Evolutionary conservation across 2,888 invertebrate species (phyloP), one percentile per base, ranked within the genome.

Genomic region (Tetramorium bicarinatum): DNA sequence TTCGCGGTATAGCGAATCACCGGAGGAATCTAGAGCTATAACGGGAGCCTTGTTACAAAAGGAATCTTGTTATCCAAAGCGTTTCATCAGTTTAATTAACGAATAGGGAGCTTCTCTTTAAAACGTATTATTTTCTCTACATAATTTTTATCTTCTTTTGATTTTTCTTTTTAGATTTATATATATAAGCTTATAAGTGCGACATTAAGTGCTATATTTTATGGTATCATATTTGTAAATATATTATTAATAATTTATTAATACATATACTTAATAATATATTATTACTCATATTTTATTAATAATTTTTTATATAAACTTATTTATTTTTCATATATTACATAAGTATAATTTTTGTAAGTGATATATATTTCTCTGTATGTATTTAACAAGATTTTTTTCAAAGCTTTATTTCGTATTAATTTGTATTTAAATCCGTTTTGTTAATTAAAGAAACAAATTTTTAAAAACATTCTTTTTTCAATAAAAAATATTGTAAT

Each of bases 11-110:
- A 61, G 41, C 62, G 21, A 54, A 52, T 54, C 41, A 44, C 3
- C 15, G 72, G 7, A 77, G 25, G 29, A 77, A 71, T 71, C 54
- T 77, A 54, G 2, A 38, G 1, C n/a, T n/a, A 54, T 41, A 69
- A 77, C 9, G n/a, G 4, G 15, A 77, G 29, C 4, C n/a, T 54
- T 38, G 34, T 72, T 47, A 25, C 38, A 21, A 44, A 18, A 47
- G 13, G 59, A 80, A 54, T 69, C 52, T 52, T 44, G 25, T 77
- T 69, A 56, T 41, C 44, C 56, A 47, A 64, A 38, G 38, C 15
- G 15, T 69, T 76, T 76, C 64, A 52, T 64, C 52, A 18, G 18
- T 44, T 77, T 79, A 77, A 67, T 77, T 66, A 77, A 56, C 38
- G 41, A 11, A 41, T 29, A n/a, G n/a, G 54, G 6, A 6, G 18